Base-by-base conservation (phyloP, 1,140 invertebrate species). In the Paralvinella palmiformis region DNA sequence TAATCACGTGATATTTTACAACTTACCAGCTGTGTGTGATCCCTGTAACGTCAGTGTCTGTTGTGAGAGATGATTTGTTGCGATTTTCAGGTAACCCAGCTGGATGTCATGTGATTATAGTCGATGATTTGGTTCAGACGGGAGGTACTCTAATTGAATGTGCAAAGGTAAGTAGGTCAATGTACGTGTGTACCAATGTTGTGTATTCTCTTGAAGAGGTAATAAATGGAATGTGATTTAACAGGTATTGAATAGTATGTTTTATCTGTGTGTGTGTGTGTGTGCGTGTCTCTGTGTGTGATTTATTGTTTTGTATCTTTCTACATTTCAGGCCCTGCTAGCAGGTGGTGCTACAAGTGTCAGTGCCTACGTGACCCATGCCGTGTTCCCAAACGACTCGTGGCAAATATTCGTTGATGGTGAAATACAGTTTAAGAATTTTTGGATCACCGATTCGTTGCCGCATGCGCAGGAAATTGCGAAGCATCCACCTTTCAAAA, bases 111-210 rank as follows among this genome's bases (percentile, higher is more conserved):
- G 74, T 80, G 0, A 63, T 81, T 3, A 79, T 81, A 58, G 69
- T 81, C 29, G 80, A 81, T 72, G 80, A 81, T 63, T 66, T 81
- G 24, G 74, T 81, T 20, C 74, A 79, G 59, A 79, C 79, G 32
- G 80, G 80, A 3, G 77, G 79, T 6, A 81, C 80, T 3, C 63
- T 81, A 6, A 73, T 68, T 37, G 73, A 81, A 62, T 77, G 76
- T 74, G 78, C 71, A 13, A 76, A 79, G 72, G 79, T 81, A 50
- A 62, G 68, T 57, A 24, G 32, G 29, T 44, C 13, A 44, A 13
- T 15, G 37, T n/a, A 44, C 13, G 37, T 15, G 37, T 13, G n/a
- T 44, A 15, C n/a, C n/a, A n/a, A n/a, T n/a, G n/a, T n/a, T n/a
- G n/a, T n/a, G n/a, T n/a, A n/a, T n/a, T n/a, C n/a, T n/a, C n/a